Evolutionary conservation across 1,140 invertebrate genomes (phyloP), one percentile per base, ranked within the genome.

Genomic region (Anoplophora glabripennis): DNA sequence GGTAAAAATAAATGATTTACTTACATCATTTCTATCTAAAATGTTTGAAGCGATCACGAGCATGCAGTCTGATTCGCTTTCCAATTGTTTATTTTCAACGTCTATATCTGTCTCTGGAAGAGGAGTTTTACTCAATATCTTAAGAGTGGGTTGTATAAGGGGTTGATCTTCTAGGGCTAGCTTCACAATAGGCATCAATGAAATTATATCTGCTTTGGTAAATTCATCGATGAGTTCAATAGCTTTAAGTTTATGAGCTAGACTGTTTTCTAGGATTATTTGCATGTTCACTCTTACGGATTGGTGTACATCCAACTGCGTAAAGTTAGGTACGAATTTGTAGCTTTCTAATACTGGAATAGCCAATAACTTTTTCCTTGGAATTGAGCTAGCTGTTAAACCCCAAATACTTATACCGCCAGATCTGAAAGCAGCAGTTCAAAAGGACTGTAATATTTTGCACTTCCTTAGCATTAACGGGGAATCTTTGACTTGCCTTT

Each of bases 371-470:
- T 84, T 80, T 18, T 80, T 83, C 57, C 85, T 83, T 7, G 89
- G 81, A 44, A 96, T 93, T 3, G 87, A 59, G 63, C 84, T 90
- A 0, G 90, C 89, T 66, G 89, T 87, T 0, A 96, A 75, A 41
- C 92, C 93, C 56, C 84, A 81, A 21, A 96, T 84, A 77, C 93
- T 89, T 11, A 96, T 86, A 48, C 92, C 91, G 35, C 91, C 92
- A 52, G 87, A 84, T 55, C 85, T 79, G 5, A 28, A 28, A 28
- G 3, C 21, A 28, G 5, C 71, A 17, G 85, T 87, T 10, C 66
- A 73, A 0, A 56, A 62, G 21, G 77, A 80, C 60, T 78, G 78
- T 1, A n/a, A n/a, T 5, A 28, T 28, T 28, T 28, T 28, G 21
- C n/a, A n/a, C n/a, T n/a, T n/a, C n/a, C n/a, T n/a, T n/a, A n/a